Conservation (phyloP, 2,113 vertebrate genomes). For the Willisornis vidua region DNA sequence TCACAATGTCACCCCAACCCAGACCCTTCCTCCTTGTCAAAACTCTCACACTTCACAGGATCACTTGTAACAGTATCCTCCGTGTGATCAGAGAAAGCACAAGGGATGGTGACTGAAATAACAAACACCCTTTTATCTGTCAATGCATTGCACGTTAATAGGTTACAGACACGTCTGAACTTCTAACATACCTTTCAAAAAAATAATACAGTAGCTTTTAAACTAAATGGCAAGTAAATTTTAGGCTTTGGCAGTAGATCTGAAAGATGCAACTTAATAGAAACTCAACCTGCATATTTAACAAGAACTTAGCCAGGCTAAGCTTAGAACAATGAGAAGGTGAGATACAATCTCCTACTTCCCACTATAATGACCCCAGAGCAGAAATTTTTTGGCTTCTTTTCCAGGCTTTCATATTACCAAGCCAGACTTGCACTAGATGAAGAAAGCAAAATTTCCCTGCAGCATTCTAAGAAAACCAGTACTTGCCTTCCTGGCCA, state of each 20-base stretch:
- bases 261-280: background rate
- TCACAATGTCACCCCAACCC: background rate
- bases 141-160: background rate
- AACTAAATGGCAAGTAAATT: background rate
- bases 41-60: background rate
- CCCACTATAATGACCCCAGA: background rate
- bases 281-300: background rate
- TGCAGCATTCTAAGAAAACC: conserved; percentile 35
- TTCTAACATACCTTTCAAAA: background rate
- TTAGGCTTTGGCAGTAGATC: background rate
- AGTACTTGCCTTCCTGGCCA: background rate
- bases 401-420: conserved; percentile 7
- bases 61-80: background rate
- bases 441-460: conserved; percentile 30
- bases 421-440: background rate
- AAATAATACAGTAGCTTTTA: background rate
- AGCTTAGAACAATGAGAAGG: background rate
- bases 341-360: background rate
- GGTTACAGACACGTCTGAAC: background rate
- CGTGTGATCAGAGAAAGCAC: background rate
- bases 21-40: background rate
- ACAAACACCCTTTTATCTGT: background rate
- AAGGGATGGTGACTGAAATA: background rate
- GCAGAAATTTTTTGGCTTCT: background rate
- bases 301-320: background rate